Evolutionary conservation across 2,888 invertebrate species (phyloP).

Genomic region (Hoplodrina blanda): DNA sequence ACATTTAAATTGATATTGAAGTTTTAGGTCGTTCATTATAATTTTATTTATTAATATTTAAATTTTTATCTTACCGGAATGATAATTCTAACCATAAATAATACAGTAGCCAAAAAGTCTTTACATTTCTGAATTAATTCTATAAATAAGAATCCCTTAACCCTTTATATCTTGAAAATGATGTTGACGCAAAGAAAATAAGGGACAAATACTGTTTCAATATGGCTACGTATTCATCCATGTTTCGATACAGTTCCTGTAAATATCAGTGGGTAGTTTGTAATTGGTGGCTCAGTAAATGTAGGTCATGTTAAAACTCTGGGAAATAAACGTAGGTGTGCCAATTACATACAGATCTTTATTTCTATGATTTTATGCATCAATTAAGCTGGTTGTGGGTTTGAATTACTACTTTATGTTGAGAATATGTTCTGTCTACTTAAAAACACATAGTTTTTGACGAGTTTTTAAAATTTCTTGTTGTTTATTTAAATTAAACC

Average conservation of each 20-base stretch:
- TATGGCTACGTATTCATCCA: conserved; percentile 34
- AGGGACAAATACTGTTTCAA: conserved; percentile 37
- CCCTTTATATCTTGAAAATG: conserved; percentile 25
- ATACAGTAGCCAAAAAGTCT: not conserved
- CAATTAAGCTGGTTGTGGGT: not conserved
- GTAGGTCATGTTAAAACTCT: conserved; percentile 44
- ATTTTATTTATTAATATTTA: not conserved
- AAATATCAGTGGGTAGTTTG: conserved; percentile 22
- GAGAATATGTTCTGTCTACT: too few species aligned
- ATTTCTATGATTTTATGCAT: conserved; percentile 1
- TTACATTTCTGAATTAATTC: conserved; percentile 17
- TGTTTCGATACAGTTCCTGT: conserved; percentile 30
- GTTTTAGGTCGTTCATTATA: not conserved
- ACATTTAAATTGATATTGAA: too few species aligned
- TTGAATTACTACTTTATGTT: not conserved
- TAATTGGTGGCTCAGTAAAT: conserved; percentile 26
- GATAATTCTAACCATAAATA: not conserved
- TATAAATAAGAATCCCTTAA: conserved; percentile 13
- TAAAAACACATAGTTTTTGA: not conserved
- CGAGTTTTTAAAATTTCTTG: not conserved
- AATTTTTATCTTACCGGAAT: not conserved
- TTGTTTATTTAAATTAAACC: not conserved
- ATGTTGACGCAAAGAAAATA: conserved; percentile 43
- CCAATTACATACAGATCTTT: not conserved
- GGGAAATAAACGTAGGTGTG: conserved; percentile 24